These are phyloP conservation scores for Loriculus beryllinus DNA, from an alignment of 2,797 vertebrate genomes.

Conservation along the genomic window DNA sequence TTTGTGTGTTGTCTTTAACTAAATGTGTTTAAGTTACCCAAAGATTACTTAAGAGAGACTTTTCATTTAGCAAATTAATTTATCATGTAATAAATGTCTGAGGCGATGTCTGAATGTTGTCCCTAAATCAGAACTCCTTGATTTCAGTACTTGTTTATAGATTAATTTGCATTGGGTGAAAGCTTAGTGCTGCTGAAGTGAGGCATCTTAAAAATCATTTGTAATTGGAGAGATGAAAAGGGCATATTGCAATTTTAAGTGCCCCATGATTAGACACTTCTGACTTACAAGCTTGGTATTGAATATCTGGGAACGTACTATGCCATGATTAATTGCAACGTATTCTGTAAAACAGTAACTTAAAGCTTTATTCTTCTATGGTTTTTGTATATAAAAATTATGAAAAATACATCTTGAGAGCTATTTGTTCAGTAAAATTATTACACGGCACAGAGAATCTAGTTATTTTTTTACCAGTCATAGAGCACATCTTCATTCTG, in stretches of 20 bases:
- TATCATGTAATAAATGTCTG: constrained; percentile 30
- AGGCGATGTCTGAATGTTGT: constrained; percentile 16
- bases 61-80: constrained; percentile 29
- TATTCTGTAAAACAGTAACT: constrained; percentile 49
- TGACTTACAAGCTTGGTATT: not conserved
- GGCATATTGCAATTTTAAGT: not conserved
- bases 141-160: constrained; percentile 5
- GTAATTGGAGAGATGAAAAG: not conserved
- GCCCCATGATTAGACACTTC: not conserved
- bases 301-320: constrained; percentile 15
- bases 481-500: not conserved
- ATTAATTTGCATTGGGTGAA: not conserved
- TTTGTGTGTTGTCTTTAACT: constrained; percentile 39
- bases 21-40: constrained; percentile 43
- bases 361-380: constrained; percentile 66
- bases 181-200: not conserved
- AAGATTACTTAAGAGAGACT: not conserved
- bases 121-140: not conserved
- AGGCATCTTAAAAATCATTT: not conserved
- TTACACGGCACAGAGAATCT: not conserved
- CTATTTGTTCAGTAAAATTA: constrained; percentile 59
- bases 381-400: constrained; percentile 57
- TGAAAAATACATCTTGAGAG: constrained; percentile 15
- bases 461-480: not conserved
- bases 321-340: constrained; percentile 18